phyloP scores from a whole-genome alignment of 2,113 vertebrate species.

The Mystacornis crossleyi region DNA sequence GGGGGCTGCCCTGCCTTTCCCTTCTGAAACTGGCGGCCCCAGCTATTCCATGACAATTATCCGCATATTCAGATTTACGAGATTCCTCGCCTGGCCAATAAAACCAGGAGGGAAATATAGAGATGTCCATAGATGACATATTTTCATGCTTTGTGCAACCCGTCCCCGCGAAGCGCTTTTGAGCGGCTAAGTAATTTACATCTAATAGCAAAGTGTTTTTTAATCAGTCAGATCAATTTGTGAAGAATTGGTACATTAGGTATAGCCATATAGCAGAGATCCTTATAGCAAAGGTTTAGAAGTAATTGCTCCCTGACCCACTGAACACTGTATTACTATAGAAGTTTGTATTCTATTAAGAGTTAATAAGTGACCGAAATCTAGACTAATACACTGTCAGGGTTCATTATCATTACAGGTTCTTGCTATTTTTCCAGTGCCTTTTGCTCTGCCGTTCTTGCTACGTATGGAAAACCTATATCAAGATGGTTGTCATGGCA shows the following conservation, averaged over 20 bases:
- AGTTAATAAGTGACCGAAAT: slow-evolving; percentile 87
- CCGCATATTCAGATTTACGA: background rate
- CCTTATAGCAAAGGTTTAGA: slow-evolving; percentile 57
- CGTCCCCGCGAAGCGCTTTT: slow-evolving; percentile 13
- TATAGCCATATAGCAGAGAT: slow-evolving; percentile 50
- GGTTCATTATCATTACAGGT: slow-evolving; percentile 83
- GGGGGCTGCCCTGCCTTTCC: background rate
- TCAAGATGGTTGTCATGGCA: slow-evolving; percentile 92
- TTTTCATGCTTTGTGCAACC: slow-evolving; percentile 47
- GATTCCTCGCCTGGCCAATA: background rate
- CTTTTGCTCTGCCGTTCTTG: slow-evolving; percentile 84
- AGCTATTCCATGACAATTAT: background rate
- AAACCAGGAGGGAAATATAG: slow-evolving; percentile 39
- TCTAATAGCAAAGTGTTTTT: slow-evolving; percentile 59
- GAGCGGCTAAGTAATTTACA: slow-evolving; percentile 55
- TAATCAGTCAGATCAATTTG: slow-evolving; percentile 70
- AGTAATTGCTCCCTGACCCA: slow-evolving; percentile 69
- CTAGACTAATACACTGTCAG: slow-evolving; percentile 82
- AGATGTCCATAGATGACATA: slow-evolving; percentile 37
- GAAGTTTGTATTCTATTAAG: slow-evolving; percentile 79
- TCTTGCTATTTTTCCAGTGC: slow-evolving; percentile 74
- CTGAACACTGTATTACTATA: slow-evolving; percentile 57
- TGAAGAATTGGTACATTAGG: slow-evolving; percentile 66
- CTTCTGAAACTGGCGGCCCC: background rate
- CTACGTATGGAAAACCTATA: slow-evolving; percentile 90